These are phyloP conservation scores for Drosophila murphyi DNA, from an alignment of 1,140 invertebrate species.

Conservation along the genomic window DNA sequence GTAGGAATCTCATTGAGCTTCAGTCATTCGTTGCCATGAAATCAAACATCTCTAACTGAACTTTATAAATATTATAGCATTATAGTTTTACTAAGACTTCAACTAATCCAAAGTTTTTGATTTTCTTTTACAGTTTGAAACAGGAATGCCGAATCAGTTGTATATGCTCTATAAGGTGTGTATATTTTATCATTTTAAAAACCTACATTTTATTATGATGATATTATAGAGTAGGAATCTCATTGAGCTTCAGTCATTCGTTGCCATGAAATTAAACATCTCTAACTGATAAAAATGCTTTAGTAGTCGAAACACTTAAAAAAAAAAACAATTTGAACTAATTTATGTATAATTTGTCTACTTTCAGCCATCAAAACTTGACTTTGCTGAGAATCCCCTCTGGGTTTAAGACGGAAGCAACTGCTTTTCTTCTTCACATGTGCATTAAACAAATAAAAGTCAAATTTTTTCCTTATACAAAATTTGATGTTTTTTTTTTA, in stretches of 20 bases:
- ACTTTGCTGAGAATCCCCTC: background rate
- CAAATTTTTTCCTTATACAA: slow-evolving; percentile 1
- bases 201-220: slow-evolving; percentile 55
- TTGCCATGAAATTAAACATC: slow-evolving; percentile 79
- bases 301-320: background rate
- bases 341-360: slow-evolving; percentile 13
- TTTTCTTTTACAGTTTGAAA: background rate
- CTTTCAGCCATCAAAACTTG: slow-evolving; percentile 26
- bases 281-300: slow-evolving; percentile 47
- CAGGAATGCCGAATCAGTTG: background rate
- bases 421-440: background rate
- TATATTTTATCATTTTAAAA: slow-evolving; percentile 1
- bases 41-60: slow-evolving; percentile 69
- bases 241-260: slow-evolving; percentile 85
- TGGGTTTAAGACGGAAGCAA: no score
- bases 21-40: slow-evolving; percentile 82
- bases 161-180: slow-evolving; percentile 42
- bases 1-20: slow-evolving; percentile 88
- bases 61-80: background rate
- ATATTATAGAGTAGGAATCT: slow-evolving; percentile 86
- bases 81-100: background rate
- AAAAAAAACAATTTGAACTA: slow-evolving; percentile 6
- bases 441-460: background rate
- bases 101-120: background rate
- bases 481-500: slow-evolving; percentile 81